A percentile compares a stretch with the other conserved stretches of the same genome.
Evolutionary conservation across 2,797 vertebrate genomes (phyloP).

Genomic region (Sebastes nivosus): DNA sequence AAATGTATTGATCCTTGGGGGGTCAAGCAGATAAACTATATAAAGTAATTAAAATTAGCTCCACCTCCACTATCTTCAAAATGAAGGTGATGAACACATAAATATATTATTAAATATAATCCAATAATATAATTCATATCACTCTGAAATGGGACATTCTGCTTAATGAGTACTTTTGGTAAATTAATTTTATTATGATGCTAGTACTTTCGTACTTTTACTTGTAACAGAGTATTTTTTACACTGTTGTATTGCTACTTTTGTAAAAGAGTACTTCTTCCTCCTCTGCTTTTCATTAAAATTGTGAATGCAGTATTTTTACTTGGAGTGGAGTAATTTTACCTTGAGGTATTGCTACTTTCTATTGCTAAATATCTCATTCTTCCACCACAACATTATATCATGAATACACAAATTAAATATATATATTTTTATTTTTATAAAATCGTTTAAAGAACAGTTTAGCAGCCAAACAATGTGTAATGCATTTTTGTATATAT

Average conservation of each 20-base stretch:
- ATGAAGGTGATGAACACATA: neutral
- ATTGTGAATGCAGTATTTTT: neutral
- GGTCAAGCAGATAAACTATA: neutral
- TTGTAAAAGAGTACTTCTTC: neutral
- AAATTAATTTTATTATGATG: neutral
- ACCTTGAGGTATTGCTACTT: neutral
- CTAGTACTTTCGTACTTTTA: neutral
- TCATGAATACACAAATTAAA: neutral
- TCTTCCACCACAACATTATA: neutral
- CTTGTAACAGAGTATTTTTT: neutral
- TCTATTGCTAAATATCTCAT: too few species aligned
- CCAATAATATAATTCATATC: neutral
- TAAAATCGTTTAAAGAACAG: neutral
- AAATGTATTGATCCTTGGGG: neutral
- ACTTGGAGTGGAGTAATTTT: too few species aligned
- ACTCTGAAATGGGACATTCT: neutral
- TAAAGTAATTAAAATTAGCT: neutral
- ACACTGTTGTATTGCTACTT: neutral
- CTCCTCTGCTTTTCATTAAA: neutral
- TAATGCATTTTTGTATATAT: too few species aligned
- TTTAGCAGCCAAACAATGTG: neutral
- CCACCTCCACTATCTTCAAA: neutral
- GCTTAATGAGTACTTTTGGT: neutral
- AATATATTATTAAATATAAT: neutral
- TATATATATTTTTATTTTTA: neutral